phyloP scores from a whole-genome alignment of 2,113 vertebrate species.

The Nerophis ophidion region DNA sequence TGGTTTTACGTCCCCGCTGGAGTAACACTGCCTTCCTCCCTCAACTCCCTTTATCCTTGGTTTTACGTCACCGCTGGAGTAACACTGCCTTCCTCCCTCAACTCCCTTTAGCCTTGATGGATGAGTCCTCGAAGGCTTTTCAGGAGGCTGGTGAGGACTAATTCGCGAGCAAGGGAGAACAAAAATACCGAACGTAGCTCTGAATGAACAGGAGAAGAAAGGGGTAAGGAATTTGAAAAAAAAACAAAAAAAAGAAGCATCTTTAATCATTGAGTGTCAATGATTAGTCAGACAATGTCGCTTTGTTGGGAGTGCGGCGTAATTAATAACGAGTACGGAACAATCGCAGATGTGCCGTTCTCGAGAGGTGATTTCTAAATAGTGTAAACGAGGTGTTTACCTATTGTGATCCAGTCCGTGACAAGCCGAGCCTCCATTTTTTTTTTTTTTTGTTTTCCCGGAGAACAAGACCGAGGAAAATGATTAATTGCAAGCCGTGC shows the following conservation, averaged over 20 bases:
- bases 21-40: too few relatives aligned
- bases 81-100: conserved; percentile 40
- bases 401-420: conserved; percentile 68
- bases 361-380: conserved; percentile 76
- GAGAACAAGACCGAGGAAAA: conserved; percentile 53
- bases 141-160: conserved; percentile 56
- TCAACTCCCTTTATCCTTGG: too few relatives aligned
- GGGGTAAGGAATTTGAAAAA: conserved; percentile 51
- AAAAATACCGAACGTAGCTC: conserved; percentile 28
- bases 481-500: conserved; percentile 78
- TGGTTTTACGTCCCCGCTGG: too few relatives aligned
- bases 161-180: conserved; percentile 25
- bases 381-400: conserved; percentile 75
- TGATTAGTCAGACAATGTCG: conserved; percentile 71
- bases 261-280: conserved; percentile 68
- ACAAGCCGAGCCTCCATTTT: conserved; percentile 61
- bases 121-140: conserved; percentile 60
- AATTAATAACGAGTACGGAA: conserved; percentile 69
- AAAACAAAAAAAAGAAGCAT: conserved; percentile 35
- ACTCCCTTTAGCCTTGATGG: conserved; percentile 59
- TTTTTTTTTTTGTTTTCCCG: conserved; percentile 31
- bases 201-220: conserved; percentile 43
- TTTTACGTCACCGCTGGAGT: conserved; percentile 46
- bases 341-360: conserved; percentile 67
- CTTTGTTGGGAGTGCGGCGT: conserved; percentile 69